Evolutionary conservation across 2,797 vertebrate genomes (phyloP).

Genomic region (Sebastes wilsoni): DNA sequence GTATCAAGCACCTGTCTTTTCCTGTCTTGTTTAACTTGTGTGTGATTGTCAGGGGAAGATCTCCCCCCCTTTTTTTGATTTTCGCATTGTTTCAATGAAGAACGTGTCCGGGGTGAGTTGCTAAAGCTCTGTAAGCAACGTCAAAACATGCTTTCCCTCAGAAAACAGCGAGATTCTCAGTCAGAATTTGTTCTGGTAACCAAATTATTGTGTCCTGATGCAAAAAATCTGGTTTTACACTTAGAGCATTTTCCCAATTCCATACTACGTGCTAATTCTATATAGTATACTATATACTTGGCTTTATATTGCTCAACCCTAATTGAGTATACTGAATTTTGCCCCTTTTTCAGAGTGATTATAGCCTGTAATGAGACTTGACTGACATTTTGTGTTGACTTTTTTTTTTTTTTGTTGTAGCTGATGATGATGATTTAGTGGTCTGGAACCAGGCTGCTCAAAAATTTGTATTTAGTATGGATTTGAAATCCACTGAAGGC

Average conservation of each 20-base stretch:
- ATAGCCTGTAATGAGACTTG: background rate
- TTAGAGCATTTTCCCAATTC: background rate
- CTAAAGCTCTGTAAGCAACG: constrained; percentile 34
- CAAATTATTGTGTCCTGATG: background rate
- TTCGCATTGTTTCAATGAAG: constrained; percentile 23
- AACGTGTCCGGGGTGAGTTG: constrained; percentile 28
- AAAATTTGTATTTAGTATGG: background rate
- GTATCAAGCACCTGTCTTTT: constrained; percentile 35
- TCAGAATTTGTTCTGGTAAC: background rate
- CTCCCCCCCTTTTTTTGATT: background rate
- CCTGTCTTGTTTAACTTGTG: constrained; percentile 19
- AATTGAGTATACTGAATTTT: background rate
- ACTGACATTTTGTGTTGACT: background rate
- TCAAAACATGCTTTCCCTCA: background rate
- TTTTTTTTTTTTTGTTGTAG: background rate
- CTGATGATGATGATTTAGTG: background rate
- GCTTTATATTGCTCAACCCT: background rate
- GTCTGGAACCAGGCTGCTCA: background rate
- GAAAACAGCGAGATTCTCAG: constrained; percentile 3
- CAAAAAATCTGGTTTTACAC: background rate
- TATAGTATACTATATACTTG: background rate
- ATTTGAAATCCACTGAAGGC: background rate
- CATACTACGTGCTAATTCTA: background rate
- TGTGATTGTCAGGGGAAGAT: background rate
- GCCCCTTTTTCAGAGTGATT: background rate